These are phyloP conservation scores for Graphium colonna DNA, from an alignment of 2,888 invertebrate species.

Conservation along the genomic window DNA sequence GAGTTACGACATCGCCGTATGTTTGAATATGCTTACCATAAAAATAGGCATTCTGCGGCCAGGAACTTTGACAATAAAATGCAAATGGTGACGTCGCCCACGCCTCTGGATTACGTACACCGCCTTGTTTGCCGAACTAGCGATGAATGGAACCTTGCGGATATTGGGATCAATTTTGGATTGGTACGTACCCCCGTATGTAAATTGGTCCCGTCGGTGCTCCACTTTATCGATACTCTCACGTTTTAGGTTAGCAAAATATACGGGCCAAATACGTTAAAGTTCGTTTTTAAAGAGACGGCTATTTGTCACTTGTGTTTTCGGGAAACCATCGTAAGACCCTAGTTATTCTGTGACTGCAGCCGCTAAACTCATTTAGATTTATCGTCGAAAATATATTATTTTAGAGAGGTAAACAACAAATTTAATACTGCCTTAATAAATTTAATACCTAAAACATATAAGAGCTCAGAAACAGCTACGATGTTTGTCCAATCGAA, in stretches of 20 bases:
- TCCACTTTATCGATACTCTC: background rate
- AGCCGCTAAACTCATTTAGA: too few relatives aligned
- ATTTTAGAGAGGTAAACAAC: too few relatives aligned
- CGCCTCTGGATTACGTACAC: slow-evolving; percentile 44
- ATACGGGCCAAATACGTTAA: too few relatives aligned
- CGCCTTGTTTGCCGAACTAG: slow-evolving; percentile 20
- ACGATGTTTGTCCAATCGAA: too few relatives aligned
- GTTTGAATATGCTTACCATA: slow-evolving; percentile 78
- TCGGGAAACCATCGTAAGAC: background rate
- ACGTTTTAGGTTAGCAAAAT: background rate
- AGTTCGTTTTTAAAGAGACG: too few relatives aligned
- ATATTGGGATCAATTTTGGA: background rate
- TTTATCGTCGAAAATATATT: too few relatives aligned
- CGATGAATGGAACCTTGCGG: background rate
- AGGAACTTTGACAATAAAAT: slow-evolving; percentile 77
- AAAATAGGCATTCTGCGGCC: slow-evolving; percentile 72
- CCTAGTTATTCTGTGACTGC: background rate
- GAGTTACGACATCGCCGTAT: slow-evolving; percentile 71
- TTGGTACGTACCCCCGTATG: background rate
- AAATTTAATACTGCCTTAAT: too few relatives aligned
- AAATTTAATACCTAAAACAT: too few relatives aligned
- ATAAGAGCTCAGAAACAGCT: too few relatives aligned
- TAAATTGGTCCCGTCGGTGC: background rate
- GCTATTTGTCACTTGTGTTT: too few relatives aligned
- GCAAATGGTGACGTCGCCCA: slow-evolving; percentile 71